Conservation (phyloP, 2,888 invertebrate species). For the Patella ulyssiponensis region DNA sequence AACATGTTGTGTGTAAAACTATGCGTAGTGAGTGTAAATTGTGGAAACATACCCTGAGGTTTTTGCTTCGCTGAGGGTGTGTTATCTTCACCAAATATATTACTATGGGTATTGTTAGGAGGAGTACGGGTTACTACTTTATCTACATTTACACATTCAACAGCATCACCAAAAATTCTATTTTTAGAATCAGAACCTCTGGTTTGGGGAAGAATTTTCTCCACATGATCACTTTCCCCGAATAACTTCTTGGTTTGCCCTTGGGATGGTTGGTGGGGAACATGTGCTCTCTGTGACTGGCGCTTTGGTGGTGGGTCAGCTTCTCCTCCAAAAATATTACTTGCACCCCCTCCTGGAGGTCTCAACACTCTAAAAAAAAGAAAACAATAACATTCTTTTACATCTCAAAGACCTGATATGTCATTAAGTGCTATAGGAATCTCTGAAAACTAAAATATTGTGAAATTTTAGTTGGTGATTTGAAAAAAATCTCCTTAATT, state of each 20-base stretch:
- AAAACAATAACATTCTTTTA: too few relatives aligned
- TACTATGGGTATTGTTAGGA: neutral
- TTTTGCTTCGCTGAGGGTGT: too few relatives aligned
- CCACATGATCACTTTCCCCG: neutral
- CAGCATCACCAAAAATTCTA: constrained; percentile 1
- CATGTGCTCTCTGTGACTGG: constrained; percentile 20
- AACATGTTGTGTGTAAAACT: too few relatives aligned
- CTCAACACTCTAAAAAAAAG: constrained; percentile 50
- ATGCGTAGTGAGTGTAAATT: too few relatives aligned
- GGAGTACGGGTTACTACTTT: neutral
- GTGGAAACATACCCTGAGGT: too few relatives aligned
- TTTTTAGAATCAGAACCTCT: constrained; percentile 12
- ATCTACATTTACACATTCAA: neutral
- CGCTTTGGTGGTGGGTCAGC: constrained; percentile 29
- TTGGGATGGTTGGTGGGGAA: constrained; percentile 9
- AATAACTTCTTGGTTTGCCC: neutral
- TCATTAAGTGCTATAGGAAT: too few relatives aligned
- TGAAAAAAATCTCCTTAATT: too few relatives aligned
- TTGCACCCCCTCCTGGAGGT: constrained; percentile 62
- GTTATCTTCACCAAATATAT: constrained; percentile 8
- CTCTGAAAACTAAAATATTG: too few relatives aligned
- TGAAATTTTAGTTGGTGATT: too few relatives aligned
- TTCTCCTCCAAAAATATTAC: constrained; percentile 55
- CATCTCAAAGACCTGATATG: too few relatives aligned
- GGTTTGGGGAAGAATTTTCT: neutral